These are phyloP conservation scores for Galleria mellonella DNA, from an alignment of 1,140 invertebrate species.

Conservation along the genomic window DNA sequence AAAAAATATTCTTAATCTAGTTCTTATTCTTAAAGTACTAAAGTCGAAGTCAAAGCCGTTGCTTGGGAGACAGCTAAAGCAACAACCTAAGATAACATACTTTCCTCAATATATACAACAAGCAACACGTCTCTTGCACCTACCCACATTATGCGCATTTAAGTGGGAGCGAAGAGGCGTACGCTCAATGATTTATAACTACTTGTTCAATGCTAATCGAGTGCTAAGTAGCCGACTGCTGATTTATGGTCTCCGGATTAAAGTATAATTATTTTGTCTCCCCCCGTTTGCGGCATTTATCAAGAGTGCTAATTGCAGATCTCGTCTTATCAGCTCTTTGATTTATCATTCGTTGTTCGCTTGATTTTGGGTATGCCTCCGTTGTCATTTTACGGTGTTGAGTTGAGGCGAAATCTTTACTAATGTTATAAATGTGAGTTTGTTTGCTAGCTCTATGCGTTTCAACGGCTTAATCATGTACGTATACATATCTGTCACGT, in stretches of 20 bases:
- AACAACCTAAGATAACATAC: too few relatives aligned
- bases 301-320: slow-evolving; percentile 23
- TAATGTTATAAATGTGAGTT: too few relatives aligned
- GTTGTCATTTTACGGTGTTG: not conserved
- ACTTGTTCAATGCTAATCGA: slow-evolving; percentile 65
- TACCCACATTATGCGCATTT: not conserved
- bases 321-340: slow-evolving; percentile 1
- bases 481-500: too few relatives aligned
- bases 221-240: slow-evolving; percentile 46
- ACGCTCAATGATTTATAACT: slow-evolving; percentile 49
- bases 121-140: not conserved
- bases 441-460: too few relatives aligned
- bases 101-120: too few relatives aligned
- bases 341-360: too few relatives aligned
- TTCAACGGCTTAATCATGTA: too few relatives aligned
- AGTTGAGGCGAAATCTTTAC: too few relatives aligned
- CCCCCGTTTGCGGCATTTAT: slow-evolving; percentile 15
- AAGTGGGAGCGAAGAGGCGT: slow-evolving; percentile 34
- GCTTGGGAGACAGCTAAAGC: too few relatives aligned
- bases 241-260: slow-evolving; percentile 53
- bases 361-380: slow-evolving; percentile 2
- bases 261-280: slow-evolving; percentile 56
- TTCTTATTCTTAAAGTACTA: too few relatives aligned
- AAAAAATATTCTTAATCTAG: too few relatives aligned
- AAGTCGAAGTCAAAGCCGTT: too few relatives aligned